A percentile compares a stretch with the other conserved stretches of the same genome.
phyloP scores from a whole-genome alignment of 2,888 invertebrate species.

The Lucinisca nassula region DNA sequence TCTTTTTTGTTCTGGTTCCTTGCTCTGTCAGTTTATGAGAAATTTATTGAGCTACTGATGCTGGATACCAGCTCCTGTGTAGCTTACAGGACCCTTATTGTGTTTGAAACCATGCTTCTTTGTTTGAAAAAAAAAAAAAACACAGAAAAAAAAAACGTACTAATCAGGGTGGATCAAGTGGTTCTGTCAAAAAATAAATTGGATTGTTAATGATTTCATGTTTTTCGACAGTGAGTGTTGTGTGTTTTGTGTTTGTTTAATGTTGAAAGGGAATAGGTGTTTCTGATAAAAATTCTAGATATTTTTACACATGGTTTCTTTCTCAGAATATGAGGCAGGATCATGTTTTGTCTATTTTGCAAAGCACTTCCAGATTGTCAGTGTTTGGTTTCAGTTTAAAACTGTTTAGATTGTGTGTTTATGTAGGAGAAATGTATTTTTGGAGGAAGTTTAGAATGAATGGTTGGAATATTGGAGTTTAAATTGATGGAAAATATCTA shows the following conservation, averaged over 20 bases:
- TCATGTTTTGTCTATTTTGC: neutral
- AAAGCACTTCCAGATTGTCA: neutral
- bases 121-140: neutral
- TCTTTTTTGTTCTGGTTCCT: neutral
- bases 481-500: no score
- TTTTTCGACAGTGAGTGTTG: neutral
- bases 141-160: no score
- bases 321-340: neutral
- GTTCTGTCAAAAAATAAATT: conserved; percentile 12
- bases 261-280: neutral
- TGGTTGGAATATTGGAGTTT: no score
- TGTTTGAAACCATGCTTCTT: neutral
- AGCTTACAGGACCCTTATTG: neutral
- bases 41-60: neutral
- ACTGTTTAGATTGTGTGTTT: neutral
- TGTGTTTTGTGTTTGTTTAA: neutral
- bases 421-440: no score
- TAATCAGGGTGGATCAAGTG: conserved; percentile 5
- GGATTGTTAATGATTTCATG: conserved; percentile 12
- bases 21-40: neutral
- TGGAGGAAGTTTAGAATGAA: no score
- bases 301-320: neutral
- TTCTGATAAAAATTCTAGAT: neutral
- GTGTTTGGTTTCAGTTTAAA: conserved; percentile 9
- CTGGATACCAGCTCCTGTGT: neutral